Evolutionary conservation across 2,113 vertebrate genomes (phyloP).

Genomic region (Brachyhypopomus occidentalis): DNA sequence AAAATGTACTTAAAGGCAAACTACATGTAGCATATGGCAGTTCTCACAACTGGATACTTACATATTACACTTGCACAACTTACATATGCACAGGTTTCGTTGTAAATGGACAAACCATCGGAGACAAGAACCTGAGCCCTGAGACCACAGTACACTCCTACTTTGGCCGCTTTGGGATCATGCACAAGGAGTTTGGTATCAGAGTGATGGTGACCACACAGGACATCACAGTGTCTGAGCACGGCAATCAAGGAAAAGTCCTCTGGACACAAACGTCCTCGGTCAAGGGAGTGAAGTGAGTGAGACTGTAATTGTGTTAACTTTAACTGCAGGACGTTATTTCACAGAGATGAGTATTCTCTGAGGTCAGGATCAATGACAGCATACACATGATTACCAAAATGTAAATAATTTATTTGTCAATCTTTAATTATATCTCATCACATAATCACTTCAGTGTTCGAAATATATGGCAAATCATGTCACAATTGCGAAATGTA

Average conservation of each 20-base stretch:
- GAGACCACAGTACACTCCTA: constrained; percentile 79
- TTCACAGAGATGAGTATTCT: no score
- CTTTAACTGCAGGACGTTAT: no score
- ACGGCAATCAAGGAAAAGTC: constrained; percentile 65
- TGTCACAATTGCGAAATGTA: no score
- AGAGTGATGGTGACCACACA: constrained; percentile 82
- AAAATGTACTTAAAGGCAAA: background rate
- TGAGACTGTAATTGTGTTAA: background rate
- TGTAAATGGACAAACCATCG: constrained; percentile 88
- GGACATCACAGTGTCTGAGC: constrained; percentile 75
- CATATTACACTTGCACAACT: background rate
- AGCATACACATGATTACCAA: no score
- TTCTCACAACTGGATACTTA: background rate
- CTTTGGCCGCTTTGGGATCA: constrained; percentile 88
- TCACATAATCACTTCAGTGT: no score
- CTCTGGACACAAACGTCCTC: constrained; percentile 80
- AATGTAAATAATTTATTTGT: no score
- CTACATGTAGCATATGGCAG: no score
- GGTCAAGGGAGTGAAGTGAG: constrained; percentile 78
- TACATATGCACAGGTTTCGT: constrained; percentile 77
- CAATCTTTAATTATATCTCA: no score
- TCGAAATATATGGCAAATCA: no score
- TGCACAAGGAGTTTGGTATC: constrained; percentile 73
- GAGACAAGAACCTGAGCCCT: constrained; percentile 77
- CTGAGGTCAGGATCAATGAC: no score